Percentiles rank a stretch among this genome's conserved stretches.
Conservation (phyloP, 2,797 vertebrate species). For the Zenarchopterus dispar region DNA sequence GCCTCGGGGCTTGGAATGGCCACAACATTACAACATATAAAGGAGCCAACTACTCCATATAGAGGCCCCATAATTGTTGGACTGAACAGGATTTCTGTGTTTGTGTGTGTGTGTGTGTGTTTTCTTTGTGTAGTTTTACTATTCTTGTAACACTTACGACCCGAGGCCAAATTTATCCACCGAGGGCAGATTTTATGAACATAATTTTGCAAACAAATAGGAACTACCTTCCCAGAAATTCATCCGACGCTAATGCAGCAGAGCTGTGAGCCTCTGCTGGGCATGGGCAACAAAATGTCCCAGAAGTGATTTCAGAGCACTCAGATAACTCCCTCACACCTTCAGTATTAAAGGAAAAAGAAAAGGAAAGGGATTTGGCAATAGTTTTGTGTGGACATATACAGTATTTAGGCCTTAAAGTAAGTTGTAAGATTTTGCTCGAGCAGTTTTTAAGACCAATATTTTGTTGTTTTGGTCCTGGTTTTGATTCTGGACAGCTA, state of each 20-base stretch:
- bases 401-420: constrained; percentile 68
- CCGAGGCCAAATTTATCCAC: constrained; percentile 57
- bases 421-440: constrained; percentile 83
- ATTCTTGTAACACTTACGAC: constrained; percentile 69
- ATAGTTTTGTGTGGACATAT: constrained; percentile 77
- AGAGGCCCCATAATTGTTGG: constrained; percentile 82
- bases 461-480: constrained; percentile 58
- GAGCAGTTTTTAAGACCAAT: constrained; percentile 69
- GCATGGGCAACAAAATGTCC: constrained; percentile 34
- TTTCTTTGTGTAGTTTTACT: constrained; percentile 57
- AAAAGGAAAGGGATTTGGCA: constrained; percentile 30
- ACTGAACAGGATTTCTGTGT: constrained; percentile 73
- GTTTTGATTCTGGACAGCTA: constrained; percentile 66
- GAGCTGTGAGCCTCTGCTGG: constrained; percentile 21
- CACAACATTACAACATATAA: constrained; percentile 82
- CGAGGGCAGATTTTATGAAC: constrained; percentile 49
- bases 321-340: constrained; percentile 71
- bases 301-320: constrained; percentile 27
- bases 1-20: constrained; percentile 75
- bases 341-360: constrained; percentile 64
- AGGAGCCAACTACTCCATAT: constrained; percentile 77
- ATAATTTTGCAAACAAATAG: constrained; percentile 65
- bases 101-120: constrained; percentile 35
- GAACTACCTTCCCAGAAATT: constrained; percentile 43
- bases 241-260: constrained; percentile 17